Base-by-base conservation (phyloP, 2,113 vertebrate species). In the Varanus komodoensis region DNA sequence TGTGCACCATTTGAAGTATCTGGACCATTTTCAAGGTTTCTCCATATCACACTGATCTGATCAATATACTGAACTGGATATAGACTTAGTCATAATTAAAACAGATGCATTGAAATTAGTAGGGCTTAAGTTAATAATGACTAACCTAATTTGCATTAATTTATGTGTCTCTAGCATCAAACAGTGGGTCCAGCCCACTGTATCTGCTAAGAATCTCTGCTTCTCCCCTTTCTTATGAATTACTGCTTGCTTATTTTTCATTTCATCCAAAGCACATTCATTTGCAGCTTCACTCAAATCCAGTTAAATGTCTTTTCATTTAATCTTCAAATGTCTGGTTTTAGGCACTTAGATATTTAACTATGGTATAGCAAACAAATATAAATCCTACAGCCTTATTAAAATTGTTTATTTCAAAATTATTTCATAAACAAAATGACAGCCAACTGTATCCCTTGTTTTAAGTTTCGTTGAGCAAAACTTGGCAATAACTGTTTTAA, bases 401-500 rank as follows among this genome's bases (percentile, higher is more conserved):
- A 93, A 94, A 87, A 88, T 87, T 86, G 38, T 44, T 44, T 44
- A 44, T 44, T 44, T 44, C 38, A 94, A 21, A 89, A 84, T 92
- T 91, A 48, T 79, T 90, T 87, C 74, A 92, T 44, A 91, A 85
- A 38, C 54, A 79, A 44, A 44, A 87, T 82, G 91, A 92, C 86
- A 95, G 77, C 87, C 93, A 92, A 93, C 96, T 94, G 93, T 92
- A 93, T 74, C 92, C 94, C 74, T 89, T 92, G 93, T 96, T 97
- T 92, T 93, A 91, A 91, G 82, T 90, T 95, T 95, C 91, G 85
- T 94, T 92, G 95, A 96, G 93, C 92, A 90, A 32, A 64, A 1
- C 91, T 97, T 96, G 93, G 93, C 94, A 95, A 50, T 19, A 74
- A 44, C 27, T 23, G 21, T 73, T 71, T 52, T 64, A 94, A 89